These are phyloP conservation scores for Anguilla pacifica DNA, from an alignment of 2,797 vertebrate genomes.

Conservation along the genomic window DNA sequence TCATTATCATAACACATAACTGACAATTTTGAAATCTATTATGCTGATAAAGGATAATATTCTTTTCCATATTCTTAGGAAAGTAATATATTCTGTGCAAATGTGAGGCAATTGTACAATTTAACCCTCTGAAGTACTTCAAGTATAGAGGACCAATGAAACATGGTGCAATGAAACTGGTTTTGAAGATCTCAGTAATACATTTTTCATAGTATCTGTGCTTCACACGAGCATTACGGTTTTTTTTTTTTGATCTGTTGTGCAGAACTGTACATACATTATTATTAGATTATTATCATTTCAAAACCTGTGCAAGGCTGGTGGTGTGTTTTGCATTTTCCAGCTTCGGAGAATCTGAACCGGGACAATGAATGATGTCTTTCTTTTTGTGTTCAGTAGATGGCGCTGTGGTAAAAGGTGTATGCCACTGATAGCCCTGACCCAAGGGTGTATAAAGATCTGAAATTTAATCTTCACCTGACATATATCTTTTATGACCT, in stretches of 20 bases:
- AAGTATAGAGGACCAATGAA: not conserved
- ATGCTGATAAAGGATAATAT: not conserved
- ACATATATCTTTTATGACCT: not conserved
- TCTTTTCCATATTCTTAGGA: too few relatives aligned
- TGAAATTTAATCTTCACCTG: not conserved
- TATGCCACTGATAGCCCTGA: not conserved
- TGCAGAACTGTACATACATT: not conserved
- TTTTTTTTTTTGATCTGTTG: not conserved
- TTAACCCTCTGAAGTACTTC: not conserved
- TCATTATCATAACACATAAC: not conserved
- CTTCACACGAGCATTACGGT: not conserved
- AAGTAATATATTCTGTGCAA: too few relatives aligned
- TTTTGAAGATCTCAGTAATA: not conserved
- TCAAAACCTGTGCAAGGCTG: not conserved
- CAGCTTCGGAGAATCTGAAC: not conserved
- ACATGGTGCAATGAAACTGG: not conserved
- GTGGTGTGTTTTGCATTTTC: not conserved
- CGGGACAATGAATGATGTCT: not conserved
- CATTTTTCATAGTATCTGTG: not conserved
- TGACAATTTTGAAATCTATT: not conserved
- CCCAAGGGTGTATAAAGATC: not conserved
- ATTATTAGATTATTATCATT: not conserved
- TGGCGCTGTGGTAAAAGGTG: constrained; percentile 32
- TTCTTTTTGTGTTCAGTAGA: constrained; percentile 11
- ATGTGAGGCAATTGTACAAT: too few relatives aligned